Conservation (phyloP, 92 coral and sea anemone species). For the Muricea muricata region DNA sequence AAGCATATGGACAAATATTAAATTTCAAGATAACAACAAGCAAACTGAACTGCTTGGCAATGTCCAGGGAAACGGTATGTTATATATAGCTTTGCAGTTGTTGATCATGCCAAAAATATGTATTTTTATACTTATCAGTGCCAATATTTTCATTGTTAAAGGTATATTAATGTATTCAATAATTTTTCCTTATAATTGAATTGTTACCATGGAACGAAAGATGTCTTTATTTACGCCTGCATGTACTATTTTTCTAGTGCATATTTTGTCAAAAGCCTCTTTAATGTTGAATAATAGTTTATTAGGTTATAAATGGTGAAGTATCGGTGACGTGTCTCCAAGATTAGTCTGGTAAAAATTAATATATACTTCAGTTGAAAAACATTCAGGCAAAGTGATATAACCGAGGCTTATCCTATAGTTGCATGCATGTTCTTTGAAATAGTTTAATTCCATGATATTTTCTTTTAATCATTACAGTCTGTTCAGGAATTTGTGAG, state of each 20-base stretch:
- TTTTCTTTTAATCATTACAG: no score
- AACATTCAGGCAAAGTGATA: no score
- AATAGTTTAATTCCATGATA: no score
- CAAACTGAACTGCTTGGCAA: background rate
- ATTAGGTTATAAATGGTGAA: no score
- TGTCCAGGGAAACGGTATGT: background rate
- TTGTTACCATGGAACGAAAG: conserved; percentile 1
- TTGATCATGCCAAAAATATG: background rate
- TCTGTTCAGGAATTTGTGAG: no score
- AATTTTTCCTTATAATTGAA: background rate
- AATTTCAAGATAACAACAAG: background rate
- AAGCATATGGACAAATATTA: background rate
- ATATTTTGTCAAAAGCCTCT: background rate
- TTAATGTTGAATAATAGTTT: no score
- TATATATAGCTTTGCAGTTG: background rate
- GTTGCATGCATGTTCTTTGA: no score
- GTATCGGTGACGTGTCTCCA: no score
- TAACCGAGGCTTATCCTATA: no score
- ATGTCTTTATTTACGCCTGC: background rate
- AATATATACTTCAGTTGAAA: no score
- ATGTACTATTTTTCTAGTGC: background rate
- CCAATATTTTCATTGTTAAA: background rate
- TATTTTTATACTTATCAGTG: background rate
- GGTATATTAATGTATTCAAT: background rate
- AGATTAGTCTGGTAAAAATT: no score